Evolutionary conservation across 2,888 invertebrate genomes (phyloP).

Genomic region (Heterodera filipjevi): DNA sequence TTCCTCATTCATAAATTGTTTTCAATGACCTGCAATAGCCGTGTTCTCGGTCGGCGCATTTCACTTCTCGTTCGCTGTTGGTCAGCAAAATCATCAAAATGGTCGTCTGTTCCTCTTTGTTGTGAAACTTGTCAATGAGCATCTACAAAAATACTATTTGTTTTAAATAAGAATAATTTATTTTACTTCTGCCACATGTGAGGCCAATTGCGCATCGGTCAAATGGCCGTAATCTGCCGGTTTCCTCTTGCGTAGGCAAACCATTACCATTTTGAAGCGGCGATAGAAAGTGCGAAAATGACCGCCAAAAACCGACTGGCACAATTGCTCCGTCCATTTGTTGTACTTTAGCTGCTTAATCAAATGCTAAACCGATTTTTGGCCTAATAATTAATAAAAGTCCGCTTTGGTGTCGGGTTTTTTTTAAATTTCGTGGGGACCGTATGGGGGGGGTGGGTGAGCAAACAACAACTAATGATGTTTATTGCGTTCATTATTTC

Average conservation of each 20-base stretch:
- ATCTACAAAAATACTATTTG: constrained; percentile 13
- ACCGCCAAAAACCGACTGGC: constrained; percentile 9
- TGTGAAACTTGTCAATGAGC: constrained; percentile 30
- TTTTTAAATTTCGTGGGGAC: too few species aligned
- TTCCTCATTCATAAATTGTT: background rate
- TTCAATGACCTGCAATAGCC: constrained; percentile 30
- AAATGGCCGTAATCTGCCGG: background rate
- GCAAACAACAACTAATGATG: too few species aligned
- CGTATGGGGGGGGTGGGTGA: too few species aligned
- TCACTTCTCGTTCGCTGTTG: constrained; percentile 18
- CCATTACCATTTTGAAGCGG: constrained; percentile 27
- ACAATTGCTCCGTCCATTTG: constrained; percentile 26
- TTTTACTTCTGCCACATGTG: constrained; percentile 21
- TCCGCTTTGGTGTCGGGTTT: too few species aligned
- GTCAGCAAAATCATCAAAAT: constrained; percentile 31
- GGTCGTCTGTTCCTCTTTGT: constrained; percentile 27
- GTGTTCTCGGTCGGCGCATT: constrained; percentile 25
- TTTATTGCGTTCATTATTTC: too few species aligned
- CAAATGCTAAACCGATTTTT: constrained; percentile 22
- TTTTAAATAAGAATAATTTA: background rate
- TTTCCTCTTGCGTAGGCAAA: constrained; percentile 20
- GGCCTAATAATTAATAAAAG: background rate
- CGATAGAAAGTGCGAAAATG: constrained; percentile 17
- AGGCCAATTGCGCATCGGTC: constrained; percentile 17
- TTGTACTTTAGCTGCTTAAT: constrained; percentile 28